Evolutionary conservation across 1,140 invertebrate species (phyloP), one percentile per base, ranked within the genome.

Genomic region (Eupeodes corollae): DNA sequence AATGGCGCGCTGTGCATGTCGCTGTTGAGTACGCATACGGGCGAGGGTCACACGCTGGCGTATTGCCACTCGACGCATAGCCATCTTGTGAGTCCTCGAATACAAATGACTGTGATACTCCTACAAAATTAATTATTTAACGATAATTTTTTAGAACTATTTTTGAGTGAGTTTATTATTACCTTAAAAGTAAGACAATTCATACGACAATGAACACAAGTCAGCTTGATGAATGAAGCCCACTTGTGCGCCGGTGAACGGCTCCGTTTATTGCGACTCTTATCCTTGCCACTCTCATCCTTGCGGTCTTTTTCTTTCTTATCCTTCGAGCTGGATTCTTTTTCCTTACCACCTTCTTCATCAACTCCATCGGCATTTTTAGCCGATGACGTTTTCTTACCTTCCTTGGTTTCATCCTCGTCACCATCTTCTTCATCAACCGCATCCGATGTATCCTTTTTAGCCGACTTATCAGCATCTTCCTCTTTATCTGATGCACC

Each of bases 171-270:
- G 49, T 16, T 37, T 47, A 50, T 37, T 61, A 66, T 64, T 51
- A 79, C 79, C 56, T 77, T 79, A 56, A 86, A 87, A 11, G 83
- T 87, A 5, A 80, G 69, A 56, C 77, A 84, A 54, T 79, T 79
- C 53, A 79, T 76, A 44, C 75, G 72, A 57, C 85, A 88, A 58
- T 86, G 84, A 1, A 83, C 79, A 60, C 85, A 88, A 21, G 73
- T 74, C 1, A 88, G 68, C 55, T 82, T 80, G 16, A 86, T 82
- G 54, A 79, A 85, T 56, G 18, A 5, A 26, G 21, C 70, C 68
- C 53, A 71, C 61, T 21, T 70, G 67, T 51, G 70, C 38, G 46
- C 67, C 59, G 47, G 13, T 61, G 56, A 14, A 61, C 63, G 6
- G 57, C 59, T 6, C 37, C 6, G 40, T 35, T 49, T 48, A 39